A percentile compares a stretch with the other conserved stretches of the same genome.
These are phyloP conservation scores for Drosophila triauraria DNA, from an alignment of 1,140 invertebrate genomes.

Conservation along the genomic window DNA sequence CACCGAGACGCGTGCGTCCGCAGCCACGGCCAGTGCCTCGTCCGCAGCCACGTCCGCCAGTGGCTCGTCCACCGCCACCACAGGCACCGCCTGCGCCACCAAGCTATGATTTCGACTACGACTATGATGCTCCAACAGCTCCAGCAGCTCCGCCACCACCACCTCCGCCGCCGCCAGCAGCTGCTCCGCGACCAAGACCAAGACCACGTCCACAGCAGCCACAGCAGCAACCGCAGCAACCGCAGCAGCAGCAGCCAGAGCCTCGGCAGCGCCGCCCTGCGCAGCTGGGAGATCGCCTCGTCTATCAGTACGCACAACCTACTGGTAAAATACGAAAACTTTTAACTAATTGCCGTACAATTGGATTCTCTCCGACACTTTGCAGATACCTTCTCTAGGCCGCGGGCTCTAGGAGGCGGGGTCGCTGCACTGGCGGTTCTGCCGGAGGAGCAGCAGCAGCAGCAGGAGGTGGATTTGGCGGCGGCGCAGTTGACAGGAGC, in stretches of 20 bases:
- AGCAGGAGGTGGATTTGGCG: constrained; percentile 7
- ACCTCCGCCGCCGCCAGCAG: constrained; percentile 15
- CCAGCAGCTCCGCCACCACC: constrained; percentile 10
- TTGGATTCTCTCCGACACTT: constrained; percentile 84
- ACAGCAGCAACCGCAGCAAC: constrained; percentile 23
- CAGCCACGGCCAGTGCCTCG: constrained; percentile 27
- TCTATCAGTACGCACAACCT: constrained; percentile 80
- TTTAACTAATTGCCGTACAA: constrained; percentile 83
- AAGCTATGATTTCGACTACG: constrained; percentile 57
- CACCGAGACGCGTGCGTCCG: constrained; percentile 42
- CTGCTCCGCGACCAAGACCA: constrained; percentile 14
- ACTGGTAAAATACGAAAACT: constrained; percentile 80
- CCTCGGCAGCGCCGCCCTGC: constrained; percentile 21
- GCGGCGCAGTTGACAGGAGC: neutral
- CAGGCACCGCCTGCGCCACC: constrained; percentile 2
- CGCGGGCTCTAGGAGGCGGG: constrained; percentile 21
- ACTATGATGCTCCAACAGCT: constrained; percentile 42
- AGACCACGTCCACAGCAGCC: constrained; percentile 22
- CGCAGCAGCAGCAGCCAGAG: constrained; percentile 18
- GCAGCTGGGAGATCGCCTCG: constrained; percentile 59
- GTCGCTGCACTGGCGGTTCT: constrained; percentile 7
- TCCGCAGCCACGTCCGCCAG: neutral
- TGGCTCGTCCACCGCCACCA: neutral
- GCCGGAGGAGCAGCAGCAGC: constrained; percentile 6
- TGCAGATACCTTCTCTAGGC: constrained; percentile 79